Evolutionary conservation across 2,888 invertebrate genomes (phyloP).

Genomic region (Drosophila infuscata): DNA sequence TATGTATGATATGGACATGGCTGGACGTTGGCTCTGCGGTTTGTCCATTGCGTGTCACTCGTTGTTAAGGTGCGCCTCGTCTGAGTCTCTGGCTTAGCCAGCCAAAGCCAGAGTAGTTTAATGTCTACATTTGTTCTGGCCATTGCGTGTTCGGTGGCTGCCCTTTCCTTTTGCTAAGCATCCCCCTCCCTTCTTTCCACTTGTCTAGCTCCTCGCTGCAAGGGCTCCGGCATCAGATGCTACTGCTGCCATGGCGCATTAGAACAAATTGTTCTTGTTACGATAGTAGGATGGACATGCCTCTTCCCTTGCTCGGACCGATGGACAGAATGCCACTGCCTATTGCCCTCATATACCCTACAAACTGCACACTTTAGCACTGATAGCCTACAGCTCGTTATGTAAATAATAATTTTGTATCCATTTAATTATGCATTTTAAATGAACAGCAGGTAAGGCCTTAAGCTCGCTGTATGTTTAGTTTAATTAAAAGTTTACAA

Average conservation of each 20-base stretch:
- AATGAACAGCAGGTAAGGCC: not conserved
- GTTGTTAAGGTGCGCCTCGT: conserved; percentile 54
- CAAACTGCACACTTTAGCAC: not conserved
- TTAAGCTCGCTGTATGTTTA: too few species aligned
- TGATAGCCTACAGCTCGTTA: not conserved
- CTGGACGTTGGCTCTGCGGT: conserved; percentile 47
- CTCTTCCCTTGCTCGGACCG: conserved; percentile 78
- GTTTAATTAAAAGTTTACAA: not conserved
- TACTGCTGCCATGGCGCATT: conserved; percentile 74
- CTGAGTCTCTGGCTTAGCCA: conserved; percentile 25
- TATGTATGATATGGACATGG: conserved; percentile 47
- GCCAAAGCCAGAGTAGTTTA: conserved; percentile 64
- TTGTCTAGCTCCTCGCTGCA: conserved; percentile 20
- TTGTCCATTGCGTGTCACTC: conserved; percentile 75
- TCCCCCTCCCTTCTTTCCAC: not conserved
- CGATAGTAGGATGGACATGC: conserved; percentile 80
- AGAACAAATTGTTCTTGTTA: conserved; percentile 81
- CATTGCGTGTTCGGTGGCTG: conserved; percentile 75
- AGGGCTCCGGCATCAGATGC: conserved; percentile 25
- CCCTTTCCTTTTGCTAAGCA: conserved; percentile 61
- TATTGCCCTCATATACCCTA: conserved; percentile 38
- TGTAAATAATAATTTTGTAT: not conserved
- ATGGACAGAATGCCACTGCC: conserved; percentile 72
- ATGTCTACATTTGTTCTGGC: conserved; percentile 80
- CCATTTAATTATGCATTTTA: not conserved